These are phyloP conservation scores for Oxystoma pomonae DNA, from an alignment of 2,888 invertebrate species.

Conservation along the genomic window DNA sequence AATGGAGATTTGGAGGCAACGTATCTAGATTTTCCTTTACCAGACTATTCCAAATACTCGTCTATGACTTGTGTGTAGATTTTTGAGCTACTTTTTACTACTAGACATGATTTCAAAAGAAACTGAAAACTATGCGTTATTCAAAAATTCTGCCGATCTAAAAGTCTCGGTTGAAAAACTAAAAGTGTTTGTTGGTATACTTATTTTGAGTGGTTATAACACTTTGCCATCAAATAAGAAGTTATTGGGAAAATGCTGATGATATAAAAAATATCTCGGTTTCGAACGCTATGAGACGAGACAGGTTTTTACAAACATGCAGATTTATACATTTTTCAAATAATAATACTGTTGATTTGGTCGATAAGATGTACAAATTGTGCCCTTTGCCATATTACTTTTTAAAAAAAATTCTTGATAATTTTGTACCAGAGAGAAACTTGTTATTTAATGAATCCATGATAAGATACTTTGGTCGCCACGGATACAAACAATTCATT, in stretches of 20 bases:
- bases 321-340: background rate
- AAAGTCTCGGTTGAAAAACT: background rate
- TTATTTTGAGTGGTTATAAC: constrained; percentile 10
- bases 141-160: constrained; percentile 1
- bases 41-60: background rate
- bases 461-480: too few species aligned
- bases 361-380: background rate
- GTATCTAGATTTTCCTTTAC: background rate
- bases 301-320: background rate
- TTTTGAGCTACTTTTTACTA: background rate
- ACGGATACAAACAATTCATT: too few species aligned
- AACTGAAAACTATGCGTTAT: constrained; percentile 6
- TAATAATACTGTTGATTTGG: background rate
- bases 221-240: constrained; percentile 8
- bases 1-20: background rate
- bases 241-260: constrained; percentile 8
- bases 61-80: background rate
- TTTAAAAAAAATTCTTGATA: too few species aligned
- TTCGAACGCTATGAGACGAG: constrained; percentile 11
- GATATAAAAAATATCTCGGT: constrained; percentile 5
- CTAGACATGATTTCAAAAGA: background rate
- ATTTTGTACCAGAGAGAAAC: too few species aligned
- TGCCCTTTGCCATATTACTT: too few species aligned
- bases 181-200: constrained; percentile 1
- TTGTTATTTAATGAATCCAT: too few species aligned